Evolutionary conservation across 2,888 invertebrate genomes (phyloP).

Genomic region (Lycaena phlaeas): DNA sequence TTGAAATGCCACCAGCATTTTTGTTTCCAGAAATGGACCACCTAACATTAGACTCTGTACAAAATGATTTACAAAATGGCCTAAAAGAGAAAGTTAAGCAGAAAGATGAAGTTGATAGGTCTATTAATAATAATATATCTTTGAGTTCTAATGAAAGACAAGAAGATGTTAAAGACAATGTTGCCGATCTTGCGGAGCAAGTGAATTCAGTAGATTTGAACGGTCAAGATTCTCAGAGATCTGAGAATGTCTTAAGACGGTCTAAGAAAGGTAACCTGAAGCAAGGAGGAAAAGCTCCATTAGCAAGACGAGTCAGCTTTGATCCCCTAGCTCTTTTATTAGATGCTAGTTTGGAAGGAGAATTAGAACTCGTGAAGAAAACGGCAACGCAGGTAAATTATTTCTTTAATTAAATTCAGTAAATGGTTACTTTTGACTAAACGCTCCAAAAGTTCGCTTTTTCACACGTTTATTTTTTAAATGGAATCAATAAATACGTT

Average conservation of each 20-base stretch:
- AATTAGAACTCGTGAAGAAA: slow-evolving; percentile 95
- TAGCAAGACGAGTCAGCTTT: slow-evolving; percentile 92
- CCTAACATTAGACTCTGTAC: slow-evolving; percentile 61
- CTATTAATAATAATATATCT: slow-evolving; percentile 40
- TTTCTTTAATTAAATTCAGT: too few relatives aligned
- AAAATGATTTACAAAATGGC: slow-evolving; percentile 42
- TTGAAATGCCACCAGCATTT: slow-evolving; percentile 88
- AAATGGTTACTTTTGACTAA: too few relatives aligned
- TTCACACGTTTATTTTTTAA: too few relatives aligned
- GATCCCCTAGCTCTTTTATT: slow-evolving; percentile 96
- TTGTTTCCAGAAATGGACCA: slow-evolving; percentile 84
- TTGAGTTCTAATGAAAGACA: slow-evolving; percentile 41
- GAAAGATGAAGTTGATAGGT: slow-evolving; percentile 61
- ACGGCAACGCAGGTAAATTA: slow-evolving; percentile 87
- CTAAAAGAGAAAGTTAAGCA: slow-evolving; percentile 48
- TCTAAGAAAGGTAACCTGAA: slow-evolving; percentile 87
- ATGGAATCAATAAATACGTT: too few relatives aligned
- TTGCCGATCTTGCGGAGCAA: slow-evolving; percentile 62
- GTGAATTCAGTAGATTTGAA: slow-evolving; percentile 65
- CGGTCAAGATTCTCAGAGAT: slow-evolving; percentile 68
- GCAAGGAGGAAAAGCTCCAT: slow-evolving; percentile 79
- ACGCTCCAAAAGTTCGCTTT: too few relatives aligned
- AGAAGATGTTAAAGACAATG: slow-evolving; percentile 54
- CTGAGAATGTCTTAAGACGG: slow-evolving; percentile 75
- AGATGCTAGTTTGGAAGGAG: slow-evolving; percentile 98